These are phyloP conservation scores for Lepidocyrtoides sp. DNA, from an alignment of 2,888 invertebrate species.

Conservation along the genomic window DNA sequence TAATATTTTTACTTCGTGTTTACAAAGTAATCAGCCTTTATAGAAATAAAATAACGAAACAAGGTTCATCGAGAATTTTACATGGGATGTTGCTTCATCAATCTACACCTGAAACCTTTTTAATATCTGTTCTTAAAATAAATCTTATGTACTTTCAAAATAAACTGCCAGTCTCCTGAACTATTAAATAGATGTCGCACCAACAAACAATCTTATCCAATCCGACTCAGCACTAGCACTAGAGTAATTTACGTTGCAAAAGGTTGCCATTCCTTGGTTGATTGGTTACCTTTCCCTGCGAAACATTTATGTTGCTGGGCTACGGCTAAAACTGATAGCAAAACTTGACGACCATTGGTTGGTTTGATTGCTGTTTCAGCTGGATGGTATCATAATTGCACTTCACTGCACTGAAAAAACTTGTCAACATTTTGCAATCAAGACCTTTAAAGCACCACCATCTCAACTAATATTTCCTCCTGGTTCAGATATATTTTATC, in stretches of 20 bases:
- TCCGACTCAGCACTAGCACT: background rate
- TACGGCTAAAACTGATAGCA: too few species aligned
- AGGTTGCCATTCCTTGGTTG: too few species aligned
- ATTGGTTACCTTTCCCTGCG: too few species aligned
- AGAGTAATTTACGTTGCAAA: too few species aligned
- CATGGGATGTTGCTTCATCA: background rate
- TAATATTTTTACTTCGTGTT: slow-evolving; percentile 32
- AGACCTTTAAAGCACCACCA: background rate
- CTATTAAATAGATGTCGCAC: slow-evolving; percentile 28
- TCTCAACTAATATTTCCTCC: background rate
- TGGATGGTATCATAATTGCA: background rate
- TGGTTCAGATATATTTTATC: too few species aligned
- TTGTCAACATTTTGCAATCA: background rate
- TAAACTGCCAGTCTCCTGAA: slow-evolving; percentile 30
- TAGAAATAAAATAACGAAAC: slow-evolving; percentile 34
- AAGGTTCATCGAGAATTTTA: background rate
- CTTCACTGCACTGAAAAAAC: slow-evolving; percentile 10
- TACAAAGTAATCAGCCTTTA: slow-evolving; percentile 64
- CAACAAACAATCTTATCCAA: background rate
- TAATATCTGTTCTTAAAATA: background rate
- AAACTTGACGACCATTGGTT: too few species aligned
- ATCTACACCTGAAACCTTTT: background rate
- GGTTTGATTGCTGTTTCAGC: too few species aligned
- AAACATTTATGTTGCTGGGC: too few species aligned
- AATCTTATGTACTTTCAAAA: background rate